A percentile compares a stretch with the other conserved stretches of the same genome.
Conservation (phyloP, 2,113 vertebrate species). For the Chlamydotis undulata region DNA sequence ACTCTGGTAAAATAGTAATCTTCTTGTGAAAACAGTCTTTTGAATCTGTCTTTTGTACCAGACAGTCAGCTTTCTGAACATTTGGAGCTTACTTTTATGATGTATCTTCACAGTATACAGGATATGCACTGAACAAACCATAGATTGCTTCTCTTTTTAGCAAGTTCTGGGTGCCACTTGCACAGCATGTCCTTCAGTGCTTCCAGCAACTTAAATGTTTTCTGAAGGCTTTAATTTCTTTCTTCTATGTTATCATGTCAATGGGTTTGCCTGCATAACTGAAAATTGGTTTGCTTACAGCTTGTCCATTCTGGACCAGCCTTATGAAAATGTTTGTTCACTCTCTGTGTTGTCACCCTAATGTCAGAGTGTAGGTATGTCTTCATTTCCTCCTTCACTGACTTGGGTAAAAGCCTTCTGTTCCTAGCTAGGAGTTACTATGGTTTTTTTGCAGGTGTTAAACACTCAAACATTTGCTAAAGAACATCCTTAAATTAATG, state of each 20-base stretch:
- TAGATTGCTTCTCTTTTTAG: neutral
- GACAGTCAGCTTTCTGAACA: neutral
- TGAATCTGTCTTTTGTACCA: neutral
- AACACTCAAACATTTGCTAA: neutral
- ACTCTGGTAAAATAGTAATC: neutral
- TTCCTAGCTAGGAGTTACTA: neutral
- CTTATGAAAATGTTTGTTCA: neutral
- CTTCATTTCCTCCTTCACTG: neutral
- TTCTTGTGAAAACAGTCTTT: neutral
- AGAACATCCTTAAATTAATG: neutral
- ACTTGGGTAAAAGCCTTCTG: neutral
- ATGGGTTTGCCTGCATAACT: neutral
- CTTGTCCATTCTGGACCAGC: neutral
- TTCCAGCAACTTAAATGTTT: neutral
- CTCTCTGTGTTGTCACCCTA: neutral
- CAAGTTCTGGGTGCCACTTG: neutral
- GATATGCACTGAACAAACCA: neutral
- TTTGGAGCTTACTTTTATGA: neutral
- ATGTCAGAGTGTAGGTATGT: no score
- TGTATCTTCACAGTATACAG: neutral
- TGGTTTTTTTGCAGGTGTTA: neutral
- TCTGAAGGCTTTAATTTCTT: neutral
- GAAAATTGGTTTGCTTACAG: neutral
- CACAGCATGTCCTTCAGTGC: neutral
- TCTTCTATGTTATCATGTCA: fast-evolving